These are phyloP conservation scores for Mustela nigripes DNA, from an alignment of 2,113 vertebrate species.

Conservation along the genomic window DNA sequence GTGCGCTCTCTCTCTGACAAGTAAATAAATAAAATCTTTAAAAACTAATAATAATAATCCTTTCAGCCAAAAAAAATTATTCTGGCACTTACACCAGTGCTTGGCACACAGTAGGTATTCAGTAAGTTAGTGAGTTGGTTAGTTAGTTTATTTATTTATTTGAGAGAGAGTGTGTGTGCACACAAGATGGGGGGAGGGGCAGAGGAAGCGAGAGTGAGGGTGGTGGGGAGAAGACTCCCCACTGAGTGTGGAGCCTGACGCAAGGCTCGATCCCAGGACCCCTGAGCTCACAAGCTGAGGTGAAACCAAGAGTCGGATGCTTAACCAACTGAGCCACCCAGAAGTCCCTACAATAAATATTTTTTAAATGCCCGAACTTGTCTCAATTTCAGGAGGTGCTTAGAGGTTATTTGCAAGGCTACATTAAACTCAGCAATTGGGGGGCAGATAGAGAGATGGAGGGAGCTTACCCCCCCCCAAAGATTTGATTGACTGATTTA, in stretches of 20 bases:
- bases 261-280: background rate
- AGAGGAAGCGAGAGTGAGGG: background rate
- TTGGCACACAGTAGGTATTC: background rate
- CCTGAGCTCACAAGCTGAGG: background rate
- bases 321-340: background rate
- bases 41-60: too few species aligned
- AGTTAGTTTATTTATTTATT: background rate
- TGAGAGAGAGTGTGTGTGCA: background rate
- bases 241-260: background rate
- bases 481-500: too few species aligned
- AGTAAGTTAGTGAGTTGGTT: too few species aligned
- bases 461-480: too few species aligned
- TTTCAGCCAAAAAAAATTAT: background rate
- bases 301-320: background rate
- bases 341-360: background rate
- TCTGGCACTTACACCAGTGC: background rate
- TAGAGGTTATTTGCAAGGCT: slow-evolving; percentile 40
- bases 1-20: too few species aligned
- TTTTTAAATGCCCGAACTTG: slow-evolving; percentile 1
- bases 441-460: background rate
- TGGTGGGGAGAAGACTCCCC: background rate
- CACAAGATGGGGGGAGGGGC: background rate
- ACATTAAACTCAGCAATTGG: background rate
- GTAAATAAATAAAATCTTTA: too few species aligned
- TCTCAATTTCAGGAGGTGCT: background rate